Base-by-base conservation (phyloP, 2,888 invertebrate species). In the Drosophila kanekoi region DNA sequence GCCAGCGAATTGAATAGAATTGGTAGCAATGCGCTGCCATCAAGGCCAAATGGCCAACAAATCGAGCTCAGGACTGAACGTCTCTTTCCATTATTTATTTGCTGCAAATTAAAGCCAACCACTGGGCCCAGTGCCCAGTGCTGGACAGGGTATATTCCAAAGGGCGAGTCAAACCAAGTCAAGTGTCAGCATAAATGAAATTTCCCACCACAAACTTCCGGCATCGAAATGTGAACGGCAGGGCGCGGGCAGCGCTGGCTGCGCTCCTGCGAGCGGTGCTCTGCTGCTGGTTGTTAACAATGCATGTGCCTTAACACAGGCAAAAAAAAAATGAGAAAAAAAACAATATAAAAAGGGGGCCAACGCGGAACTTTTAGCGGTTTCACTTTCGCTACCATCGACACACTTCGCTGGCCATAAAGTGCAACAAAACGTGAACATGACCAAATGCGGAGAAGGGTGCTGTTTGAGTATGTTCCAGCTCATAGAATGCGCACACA, bases 181-280 rank as follows among this genome's bases (percentile, higher is more conserved):
- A 89, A 88, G 88, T 90, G 88, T 90, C 88, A 88, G 90, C 86
- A 85, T 78, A 85, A 88, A 88, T 90, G 85, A 88, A 90, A 87
- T 89, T 88, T 88, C 83, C 89, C 90, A 87, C 88, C 88, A 43
- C 90, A 90, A 86, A 88, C 77, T 87, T 89, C 89, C 89, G 89
- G 67, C 74, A 60, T 20, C 52, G 66, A 78, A 57, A 58, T 72
- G 41, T 59, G 56, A 48, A 32, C 20, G 14, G 20, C 13, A 18
- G 40, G 41, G 20, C 35, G 68, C 14, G 23, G 41, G 48, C n/a
- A 18, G 16, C 28, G 35, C 18, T 16, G 11, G 23, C 16, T 20
- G 43, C 32, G 45, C 35, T 51, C 35, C 76, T 63, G 14, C 48
- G n/a, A 23, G 9, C 28, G 11, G 32, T 13, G 20, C 32, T n/a